Base-by-base conservation (phyloP, 1,140 invertebrate genomes). In the Kradibia gibbosae region DNA sequence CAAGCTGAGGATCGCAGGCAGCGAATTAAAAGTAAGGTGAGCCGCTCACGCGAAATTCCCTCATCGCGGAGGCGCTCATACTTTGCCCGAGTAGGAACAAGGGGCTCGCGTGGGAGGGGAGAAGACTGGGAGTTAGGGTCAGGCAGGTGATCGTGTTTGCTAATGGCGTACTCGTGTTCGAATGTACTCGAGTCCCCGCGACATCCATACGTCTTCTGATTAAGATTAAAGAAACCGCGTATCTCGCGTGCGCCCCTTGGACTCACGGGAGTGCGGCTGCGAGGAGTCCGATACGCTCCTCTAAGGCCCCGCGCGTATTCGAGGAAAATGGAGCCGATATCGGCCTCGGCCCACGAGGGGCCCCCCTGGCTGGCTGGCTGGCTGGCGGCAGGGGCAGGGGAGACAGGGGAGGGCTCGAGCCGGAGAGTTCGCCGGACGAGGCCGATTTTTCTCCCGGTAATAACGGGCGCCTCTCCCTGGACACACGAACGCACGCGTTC, bases 81-180 rank as follows among this genome's bases (percentile, higher is more conserved):
- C 25, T 0, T 5, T 15, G 31, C 3, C 0, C 5, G 4, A 2
- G 1, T 25, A 55, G 15, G 7, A 15, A 45, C 34, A 60, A 7
- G 53, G 67, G 80, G 77, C 48, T 17, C n/a, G 48, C 11, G 77
- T 67, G 83, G 20, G 62, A 22, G 48, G 13, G 31, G 34, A 25
- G 13, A 55, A 55, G 53, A 53, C 8, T 65, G 48, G 60, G 36
- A 67, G 45, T 72, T 83, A 85, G 86, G 88, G 85, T 86, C 85
- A 85, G 84, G 85, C 85, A 88, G 87, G 88, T 89, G 88, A 88
- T 89, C 89, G 88, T 89, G 89, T 89, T 88, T 88, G 89, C 88
- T 90, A 90, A 90, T 90, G 88, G 89, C 86, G 87, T 89, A 90
- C 88, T 88, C 88, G 86, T 90, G 89, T 90, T 89, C 88, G 85